Percentiles rank a stretch among this genome's conserved stretches.
Conservation (phyloP, 2,113 vertebrate species). For the Mormyrus lacerda region DNA sequence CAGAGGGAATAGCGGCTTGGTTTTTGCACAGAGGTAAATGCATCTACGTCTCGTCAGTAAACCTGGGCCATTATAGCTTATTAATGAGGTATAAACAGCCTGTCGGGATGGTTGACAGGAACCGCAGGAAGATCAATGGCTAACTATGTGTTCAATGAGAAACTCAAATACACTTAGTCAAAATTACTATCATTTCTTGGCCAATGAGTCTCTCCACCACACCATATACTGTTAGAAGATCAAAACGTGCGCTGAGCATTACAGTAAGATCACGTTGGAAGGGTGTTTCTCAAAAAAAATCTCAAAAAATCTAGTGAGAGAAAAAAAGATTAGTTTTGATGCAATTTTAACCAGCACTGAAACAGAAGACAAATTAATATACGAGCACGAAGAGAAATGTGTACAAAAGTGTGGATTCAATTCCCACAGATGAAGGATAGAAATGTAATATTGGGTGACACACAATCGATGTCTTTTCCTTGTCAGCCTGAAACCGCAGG, state of each 20-base stretch:
- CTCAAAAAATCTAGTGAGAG: background rate
- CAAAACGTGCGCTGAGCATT: background rate
- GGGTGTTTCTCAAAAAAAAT: background rate
- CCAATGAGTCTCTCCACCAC: background rate
- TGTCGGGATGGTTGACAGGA: background rate
- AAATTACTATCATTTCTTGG: background rate
- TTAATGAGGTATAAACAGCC: background rate
- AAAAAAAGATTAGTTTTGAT: background rate
- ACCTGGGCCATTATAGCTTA: background rate
- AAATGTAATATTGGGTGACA: background rate
- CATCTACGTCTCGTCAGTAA: background rate
- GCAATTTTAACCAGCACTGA: background rate
- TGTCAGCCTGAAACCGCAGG: background rate
- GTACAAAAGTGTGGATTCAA: background rate
- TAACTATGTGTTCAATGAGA: background rate
- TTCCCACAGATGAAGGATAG: background rate
- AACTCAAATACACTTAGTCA: background rate
- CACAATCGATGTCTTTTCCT: background rate
- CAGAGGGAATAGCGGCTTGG: slow-evolving; percentile 16
- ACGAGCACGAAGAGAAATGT: background rate
- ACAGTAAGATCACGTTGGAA: background rate
- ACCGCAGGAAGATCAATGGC: background rate
- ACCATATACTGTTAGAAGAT: background rate
- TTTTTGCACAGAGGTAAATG: background rate
- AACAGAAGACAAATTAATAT: background rate